Evolutionary conservation across 1,140 invertebrate genomes (phyloP).

Genomic region (Drosophila fuyamai): DNA sequence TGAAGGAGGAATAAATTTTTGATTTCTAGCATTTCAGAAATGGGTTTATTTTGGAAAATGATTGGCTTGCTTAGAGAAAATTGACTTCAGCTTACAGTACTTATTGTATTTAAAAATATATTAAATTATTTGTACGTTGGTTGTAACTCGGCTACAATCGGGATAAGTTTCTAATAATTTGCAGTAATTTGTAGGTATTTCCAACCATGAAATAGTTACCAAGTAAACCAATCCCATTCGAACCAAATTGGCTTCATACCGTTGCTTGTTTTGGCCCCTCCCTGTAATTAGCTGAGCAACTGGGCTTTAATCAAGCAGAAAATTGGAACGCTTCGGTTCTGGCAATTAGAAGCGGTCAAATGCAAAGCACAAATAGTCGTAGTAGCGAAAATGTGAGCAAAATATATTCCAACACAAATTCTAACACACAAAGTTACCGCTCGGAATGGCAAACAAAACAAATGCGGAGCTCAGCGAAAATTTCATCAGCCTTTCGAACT

Average conservation of each 20-base stretch:
- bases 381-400: constrained; percentile 21
- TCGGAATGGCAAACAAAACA: constrained; percentile 62
- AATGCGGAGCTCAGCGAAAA: constrained; percentile 72
- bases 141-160: too few species aligned
- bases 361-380: constrained; percentile 36
- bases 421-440: constrained; percentile 26
- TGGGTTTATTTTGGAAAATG: too few species aligned
- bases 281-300: constrained; percentile 53
- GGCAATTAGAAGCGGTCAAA: constrained; percentile 60
- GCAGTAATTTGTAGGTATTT: background rate
- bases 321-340: constrained; percentile 60
- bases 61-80: background rate
- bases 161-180: background rate
- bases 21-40: background rate
- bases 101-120: background rate
- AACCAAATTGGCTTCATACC: constrained; percentile 27
- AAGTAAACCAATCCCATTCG: constrained; percentile 29
- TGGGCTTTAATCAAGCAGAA: constrained; percentile 73
- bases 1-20: too few species aligned
- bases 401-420: constrained; percentile 32
- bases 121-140: background rate
- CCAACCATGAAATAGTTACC: constrained; percentile 1
- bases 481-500: constrained; percentile 62
- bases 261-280: constrained; percentile 25
- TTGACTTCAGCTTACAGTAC: too few species aligned